Conservation (phyloP, 2,113 vertebrate species). For the Xenopus tropicalis region DNA sequence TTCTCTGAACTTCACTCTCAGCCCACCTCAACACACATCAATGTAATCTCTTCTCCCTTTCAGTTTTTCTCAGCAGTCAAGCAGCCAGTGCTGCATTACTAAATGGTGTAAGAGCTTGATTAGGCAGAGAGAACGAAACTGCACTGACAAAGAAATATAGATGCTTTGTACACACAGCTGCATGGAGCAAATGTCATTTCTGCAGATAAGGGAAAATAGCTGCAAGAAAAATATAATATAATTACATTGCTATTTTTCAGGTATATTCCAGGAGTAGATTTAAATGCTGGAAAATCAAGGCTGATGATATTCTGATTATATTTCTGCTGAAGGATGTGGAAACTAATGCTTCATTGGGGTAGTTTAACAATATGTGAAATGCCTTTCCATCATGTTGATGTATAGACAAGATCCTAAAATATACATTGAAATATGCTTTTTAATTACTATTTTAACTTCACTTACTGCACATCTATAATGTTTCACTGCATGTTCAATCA, state of each 20-base stretch:
- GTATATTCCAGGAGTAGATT: not conserved
- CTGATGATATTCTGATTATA: no score
- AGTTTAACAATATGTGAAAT: no score
- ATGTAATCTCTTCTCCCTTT: conserved; percentile 16
- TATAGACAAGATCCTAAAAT: no score
- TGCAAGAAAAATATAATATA: not conserved
- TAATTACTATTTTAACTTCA: no score
- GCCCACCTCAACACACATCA: conserved; percentile 15
- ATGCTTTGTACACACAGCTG: conserved; percentile 3
- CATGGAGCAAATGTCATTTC: conserved; percentile 6
- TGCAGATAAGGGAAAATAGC: conserved; percentile 5
- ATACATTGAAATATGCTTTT: no score
- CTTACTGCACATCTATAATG: no score
- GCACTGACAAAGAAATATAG: conserved; percentile 20
- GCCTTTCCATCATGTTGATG: no score
- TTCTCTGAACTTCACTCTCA: conserved; percentile 21
- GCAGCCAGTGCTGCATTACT: conserved; percentile 29
- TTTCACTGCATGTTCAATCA: no score
- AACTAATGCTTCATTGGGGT: no score
- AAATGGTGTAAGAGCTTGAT: conserved; percentile 15
- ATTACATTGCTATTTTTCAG: not conserved
- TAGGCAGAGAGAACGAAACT: conserved; percentile 11
- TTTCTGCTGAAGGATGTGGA: no score
- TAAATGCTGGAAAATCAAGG: not conserved
- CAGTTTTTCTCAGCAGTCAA: conserved; percentile 37